These are phyloP conservation scores for Pseudolaguvia tuberculata DNA, from an alignment of 2,113 vertebrate species.

Conservation along the genomic window DNA sequence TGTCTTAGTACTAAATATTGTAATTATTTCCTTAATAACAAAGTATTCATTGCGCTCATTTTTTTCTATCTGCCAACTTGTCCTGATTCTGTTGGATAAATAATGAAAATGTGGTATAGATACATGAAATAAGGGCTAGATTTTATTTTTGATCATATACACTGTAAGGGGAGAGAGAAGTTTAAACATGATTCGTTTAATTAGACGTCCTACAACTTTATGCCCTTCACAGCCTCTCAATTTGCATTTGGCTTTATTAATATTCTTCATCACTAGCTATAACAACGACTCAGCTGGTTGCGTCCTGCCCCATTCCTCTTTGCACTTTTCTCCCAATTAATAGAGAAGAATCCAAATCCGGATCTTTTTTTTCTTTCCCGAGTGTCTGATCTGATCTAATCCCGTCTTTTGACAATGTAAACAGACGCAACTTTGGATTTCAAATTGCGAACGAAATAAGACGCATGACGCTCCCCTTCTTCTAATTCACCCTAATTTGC, in stretches of 20 bases:
- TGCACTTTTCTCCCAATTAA: background rate
- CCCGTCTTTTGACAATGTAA: background rate
- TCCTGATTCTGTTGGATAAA: slow-evolving; percentile 39
- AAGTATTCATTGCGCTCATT: slow-evolving; percentile 9
- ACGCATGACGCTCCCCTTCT: background rate
- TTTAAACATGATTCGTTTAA: background rate
- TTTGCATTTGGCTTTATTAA: background rate
- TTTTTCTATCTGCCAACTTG: slow-evolving; percentile 35
- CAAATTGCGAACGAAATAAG: background rate
- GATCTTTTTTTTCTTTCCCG: background rate
- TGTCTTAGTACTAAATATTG: too few relatives aligned
- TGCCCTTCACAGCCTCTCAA: background rate
- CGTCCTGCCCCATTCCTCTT: background rate
- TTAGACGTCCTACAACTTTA: too few relatives aligned
- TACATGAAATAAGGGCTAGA: slow-evolving; percentile 2
- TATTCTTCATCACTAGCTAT: background rate
- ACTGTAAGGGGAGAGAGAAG: background rate
- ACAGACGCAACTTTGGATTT: background rate
- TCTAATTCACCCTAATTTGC: background rate
- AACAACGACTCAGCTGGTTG: background rate
- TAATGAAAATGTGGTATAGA: slow-evolving; percentile 26
- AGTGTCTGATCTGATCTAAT: background rate
- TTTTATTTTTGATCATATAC: slow-evolving; percentile 10
- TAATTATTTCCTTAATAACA: too few relatives aligned
- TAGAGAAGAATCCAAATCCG: background rate